Evolutionary conservation across 2,888 invertebrate species (phyloP).

Genomic region (Polylopha cassiicola): DNA sequence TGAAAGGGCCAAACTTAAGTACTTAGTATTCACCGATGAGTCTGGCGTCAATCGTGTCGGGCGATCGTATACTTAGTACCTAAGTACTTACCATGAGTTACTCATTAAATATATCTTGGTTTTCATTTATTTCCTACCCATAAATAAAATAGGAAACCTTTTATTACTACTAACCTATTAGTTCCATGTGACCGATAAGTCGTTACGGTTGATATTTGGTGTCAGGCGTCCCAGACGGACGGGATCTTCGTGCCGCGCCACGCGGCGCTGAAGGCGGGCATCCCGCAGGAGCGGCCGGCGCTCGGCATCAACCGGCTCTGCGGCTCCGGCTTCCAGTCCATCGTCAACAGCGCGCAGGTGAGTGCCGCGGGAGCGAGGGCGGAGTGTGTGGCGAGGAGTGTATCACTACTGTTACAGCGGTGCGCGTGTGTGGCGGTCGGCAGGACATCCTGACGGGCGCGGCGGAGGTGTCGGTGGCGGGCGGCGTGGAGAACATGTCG

Average conservation of each 20-base stretch:
- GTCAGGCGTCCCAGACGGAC: constrained; percentile 85
- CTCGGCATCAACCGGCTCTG: constrained; percentile 95
- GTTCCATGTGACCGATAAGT: not conserved
- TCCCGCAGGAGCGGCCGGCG: constrained; percentile 91
- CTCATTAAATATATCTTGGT: too few relatives aligned
- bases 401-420: constrained; percentile 72
- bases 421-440: constrained; percentile 77
- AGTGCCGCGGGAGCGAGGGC: constrained; percentile 13
- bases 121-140: too few relatives aligned
- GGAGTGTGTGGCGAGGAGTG: not conserved
- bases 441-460: constrained; percentile 92
- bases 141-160: too few relatives aligned
- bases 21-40: too few relatives aligned
- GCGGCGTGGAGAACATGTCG: constrained; percentile 98
- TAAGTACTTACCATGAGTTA: too few relatives aligned
- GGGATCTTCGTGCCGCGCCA: constrained; percentile 93
- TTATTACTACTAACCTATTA: too few relatives aligned
- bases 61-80: too few relatives aligned
- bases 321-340: constrained; percentile 97
- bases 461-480: constrained; percentile 90
- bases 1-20: too few relatives aligned
- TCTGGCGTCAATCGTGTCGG: too few relatives aligned
- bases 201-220: constrained; percentile 1
- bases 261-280: constrained; percentile 88
- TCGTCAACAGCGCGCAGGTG: constrained; percentile 94